A percentile compares a stretch with the other conserved stretches of the same genome.
phyloP scores from a whole-genome alignment of 2,888 invertebrate species.

The Omphaloscelis lunosa region DNA sequence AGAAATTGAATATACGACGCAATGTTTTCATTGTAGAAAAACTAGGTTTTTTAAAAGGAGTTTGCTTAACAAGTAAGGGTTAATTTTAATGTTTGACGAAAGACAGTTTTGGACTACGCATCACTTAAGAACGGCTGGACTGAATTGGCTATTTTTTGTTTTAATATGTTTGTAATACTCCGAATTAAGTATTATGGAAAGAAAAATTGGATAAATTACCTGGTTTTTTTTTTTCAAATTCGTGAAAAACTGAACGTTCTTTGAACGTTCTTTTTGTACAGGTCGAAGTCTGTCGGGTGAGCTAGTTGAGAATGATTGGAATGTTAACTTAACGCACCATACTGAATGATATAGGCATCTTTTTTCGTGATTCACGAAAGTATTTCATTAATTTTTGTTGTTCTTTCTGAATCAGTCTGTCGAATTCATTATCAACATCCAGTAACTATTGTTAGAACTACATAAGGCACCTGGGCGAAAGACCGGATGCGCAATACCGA shows the following conservation, averaged over 20 bases:
- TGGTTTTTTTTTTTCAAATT: not conserved
- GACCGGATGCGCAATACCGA: too few relatives aligned
- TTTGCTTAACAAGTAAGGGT: too few relatives aligned
- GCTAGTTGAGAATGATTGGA: not conserved
- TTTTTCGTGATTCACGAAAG: not conserved
- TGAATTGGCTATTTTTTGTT: too few relatives aligned
- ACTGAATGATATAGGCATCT: not conserved
- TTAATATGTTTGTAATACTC: too few relatives aligned
- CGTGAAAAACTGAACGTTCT: too few relatives aligned
- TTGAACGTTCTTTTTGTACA: too few relatives aligned
- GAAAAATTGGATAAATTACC: too few relatives aligned
- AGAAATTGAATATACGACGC: not conserved
- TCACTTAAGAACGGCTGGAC: not conserved
- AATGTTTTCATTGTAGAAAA: not conserved
- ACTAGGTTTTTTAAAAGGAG: not conserved
- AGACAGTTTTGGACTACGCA: not conserved
- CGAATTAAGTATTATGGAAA: too few relatives aligned
- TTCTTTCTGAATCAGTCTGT: not conserved
- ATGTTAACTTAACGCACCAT: not conserved
- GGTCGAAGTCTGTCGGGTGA: too few relatives aligned
- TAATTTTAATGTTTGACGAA: not conserved
- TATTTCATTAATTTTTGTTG: not conserved
- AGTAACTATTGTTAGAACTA: not conserved
- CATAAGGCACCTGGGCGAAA: not conserved
- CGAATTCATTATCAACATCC: not conserved